These are phyloP conservation scores for Protosalanx chinensis DNA, from an alignment of 2,797 vertebrate genomes.

Conservation along the genomic window DNA sequence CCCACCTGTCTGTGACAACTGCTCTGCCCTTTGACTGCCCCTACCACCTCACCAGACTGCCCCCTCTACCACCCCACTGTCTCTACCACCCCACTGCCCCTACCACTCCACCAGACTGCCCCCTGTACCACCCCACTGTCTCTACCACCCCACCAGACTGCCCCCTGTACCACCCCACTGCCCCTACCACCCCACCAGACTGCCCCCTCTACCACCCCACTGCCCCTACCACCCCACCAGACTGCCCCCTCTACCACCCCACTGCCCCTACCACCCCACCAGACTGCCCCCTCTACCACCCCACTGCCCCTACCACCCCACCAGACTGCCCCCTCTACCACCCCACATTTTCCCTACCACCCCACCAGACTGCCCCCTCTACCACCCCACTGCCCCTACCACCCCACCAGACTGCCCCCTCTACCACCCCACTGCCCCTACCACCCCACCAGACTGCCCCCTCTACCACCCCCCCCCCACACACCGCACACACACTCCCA, in stretches of 20 bases:
- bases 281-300: background rate
- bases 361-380: background rate
- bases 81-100: background rate
- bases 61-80: background rate
- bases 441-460: background rate
- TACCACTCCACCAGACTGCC: background rate
- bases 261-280: background rate
- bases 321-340: too few relatives aligned
- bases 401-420: background rate
- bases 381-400: background rate
- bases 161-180: too few relatives aligned
- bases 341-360: too few relatives aligned
- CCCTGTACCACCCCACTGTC: too few relatives aligned
- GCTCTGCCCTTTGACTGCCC: too few relatives aligned
- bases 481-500: too few relatives aligned
- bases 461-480: too few relatives aligned
- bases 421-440: background rate
- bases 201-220: too few relatives aligned
- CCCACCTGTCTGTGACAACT: background rate
- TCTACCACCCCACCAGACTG: too few relatives aligned
- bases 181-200: too few relatives aligned
- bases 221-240: background rate
- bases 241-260: background rate
- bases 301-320: too few relatives aligned
- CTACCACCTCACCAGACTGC: background rate